Conservation (phyloP, 2,888 invertebrate species). For the Prostheceraeus crozeri region DNA sequence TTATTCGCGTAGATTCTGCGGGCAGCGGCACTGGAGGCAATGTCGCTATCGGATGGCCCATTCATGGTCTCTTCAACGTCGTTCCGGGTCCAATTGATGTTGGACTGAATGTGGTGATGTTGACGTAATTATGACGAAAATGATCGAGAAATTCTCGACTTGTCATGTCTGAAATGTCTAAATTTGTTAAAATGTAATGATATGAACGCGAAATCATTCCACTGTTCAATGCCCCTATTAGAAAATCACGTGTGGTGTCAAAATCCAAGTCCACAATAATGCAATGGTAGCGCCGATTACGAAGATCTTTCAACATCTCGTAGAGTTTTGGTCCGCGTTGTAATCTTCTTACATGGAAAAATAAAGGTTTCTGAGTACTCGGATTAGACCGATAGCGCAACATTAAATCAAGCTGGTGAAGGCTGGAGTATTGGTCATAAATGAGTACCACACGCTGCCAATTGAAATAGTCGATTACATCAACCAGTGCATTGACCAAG, state of each 20-base stretch:
- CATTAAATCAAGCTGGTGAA: too few species aligned
- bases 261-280: constrained; percentile 22
- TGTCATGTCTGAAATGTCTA: neutral
- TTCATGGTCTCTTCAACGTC: neutral
- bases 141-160: too few species aligned
- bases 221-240: neutral
- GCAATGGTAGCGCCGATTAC: too few species aligned
- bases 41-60: neutral
- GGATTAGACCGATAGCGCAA: too few species aligned
- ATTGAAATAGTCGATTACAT: too few species aligned
- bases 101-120: neutral
- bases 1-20: neutral
- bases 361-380: too few species aligned
- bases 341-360: too few species aligned
- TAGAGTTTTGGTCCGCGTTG: too few species aligned
- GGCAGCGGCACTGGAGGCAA: neutral
- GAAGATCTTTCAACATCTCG: too few species aligned
- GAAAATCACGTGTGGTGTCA: constrained; percentile 6
- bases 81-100: neutral
- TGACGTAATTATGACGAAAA: constrained; percentile 11
- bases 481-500: too few species aligned
- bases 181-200: constrained; percentile 14
- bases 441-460: too few species aligned
- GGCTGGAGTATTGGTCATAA: too few species aligned
- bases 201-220: constrained; percentile 2